Percentiles rank a stretch among this genome's conserved stretches.
These are phyloP conservation scores for Mus minutoides DNA, from an alignment of 2,797 vertebrate species.

Conservation along the genomic window DNA sequence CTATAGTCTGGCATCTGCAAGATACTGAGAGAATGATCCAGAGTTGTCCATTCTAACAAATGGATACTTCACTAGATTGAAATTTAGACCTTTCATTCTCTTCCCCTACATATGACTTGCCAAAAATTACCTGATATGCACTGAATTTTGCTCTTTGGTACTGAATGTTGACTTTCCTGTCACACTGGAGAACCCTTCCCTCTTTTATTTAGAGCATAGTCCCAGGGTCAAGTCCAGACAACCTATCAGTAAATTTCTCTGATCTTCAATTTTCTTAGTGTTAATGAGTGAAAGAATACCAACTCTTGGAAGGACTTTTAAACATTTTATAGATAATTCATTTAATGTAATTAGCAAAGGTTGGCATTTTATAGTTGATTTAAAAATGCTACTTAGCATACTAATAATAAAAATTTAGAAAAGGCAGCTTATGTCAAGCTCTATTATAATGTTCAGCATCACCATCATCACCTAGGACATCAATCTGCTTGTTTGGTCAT, in stretches of 20 bases:
- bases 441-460: background rate
- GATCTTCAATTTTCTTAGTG: background rate
- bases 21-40: too few relatives aligned
- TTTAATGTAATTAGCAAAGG: background rate
- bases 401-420: background rate
- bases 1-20: background rate
- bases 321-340: background rate
- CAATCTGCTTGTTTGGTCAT: background rate
- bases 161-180: background rate
- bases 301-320: background rate
- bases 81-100: background rate
- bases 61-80: background rate
- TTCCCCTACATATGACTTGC: background rate
- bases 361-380: background rate
- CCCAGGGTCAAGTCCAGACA: background rate
- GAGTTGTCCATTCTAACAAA: background rate
- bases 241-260: background rate
- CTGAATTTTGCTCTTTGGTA: background rate
- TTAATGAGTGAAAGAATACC: background rate
- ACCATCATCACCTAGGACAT: background rate
- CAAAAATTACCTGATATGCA: background rate
- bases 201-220: background rate
- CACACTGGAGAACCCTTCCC: too few relatives aligned
- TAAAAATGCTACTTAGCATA: background rate
- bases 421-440: background rate